These are phyloP conservation scores for Hemaris fuciformis DNA, from an alignment of 2,888 invertebrate species.

Conservation along the genomic window DNA sequence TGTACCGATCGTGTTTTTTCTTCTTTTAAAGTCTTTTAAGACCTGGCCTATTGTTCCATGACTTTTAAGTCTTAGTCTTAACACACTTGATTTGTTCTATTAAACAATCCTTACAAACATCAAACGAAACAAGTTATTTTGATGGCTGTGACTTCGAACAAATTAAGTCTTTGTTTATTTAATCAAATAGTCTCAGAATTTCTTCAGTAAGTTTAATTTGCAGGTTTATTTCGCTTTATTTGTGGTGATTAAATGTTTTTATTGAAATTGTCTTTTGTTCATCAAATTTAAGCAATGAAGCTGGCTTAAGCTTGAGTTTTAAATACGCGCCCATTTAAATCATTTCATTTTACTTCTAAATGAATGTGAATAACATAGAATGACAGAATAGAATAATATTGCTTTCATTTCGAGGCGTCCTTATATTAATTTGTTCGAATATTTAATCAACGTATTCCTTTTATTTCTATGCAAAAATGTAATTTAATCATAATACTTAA, in stretches of 20 bases:
- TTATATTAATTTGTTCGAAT: background rate
- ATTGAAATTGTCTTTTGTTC: background rate
- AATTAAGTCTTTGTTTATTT: background rate
- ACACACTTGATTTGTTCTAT: background rate
- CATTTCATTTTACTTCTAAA: background rate
- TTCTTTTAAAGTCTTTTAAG: conserved; percentile 42
- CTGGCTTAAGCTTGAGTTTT: background rate
- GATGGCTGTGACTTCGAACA: background rate
- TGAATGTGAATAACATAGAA: background rate
- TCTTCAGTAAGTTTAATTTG: background rate
- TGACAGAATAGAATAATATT: background rate
- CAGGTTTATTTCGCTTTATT: background rate
- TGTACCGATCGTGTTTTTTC: conserved; percentile 47
- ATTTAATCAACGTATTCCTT: background rate
- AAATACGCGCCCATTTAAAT: background rate
- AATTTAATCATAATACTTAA: too few species aligned
- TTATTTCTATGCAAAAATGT: too few species aligned
- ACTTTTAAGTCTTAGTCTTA: conserved; percentile 2
- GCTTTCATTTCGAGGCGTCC: background rate
- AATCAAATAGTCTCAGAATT: background rate
- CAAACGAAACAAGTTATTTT: background rate
- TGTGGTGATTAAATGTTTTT: background rate
- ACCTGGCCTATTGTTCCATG: conserved; percentile 19
- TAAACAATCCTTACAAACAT: background rate
- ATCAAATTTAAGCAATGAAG: background rate